Percentiles rank a stretch among this genome's conserved stretches.
phyloP scores from a whole-genome alignment of 2,888 invertebrate species.

The Aporophyla nigra region DNA sequence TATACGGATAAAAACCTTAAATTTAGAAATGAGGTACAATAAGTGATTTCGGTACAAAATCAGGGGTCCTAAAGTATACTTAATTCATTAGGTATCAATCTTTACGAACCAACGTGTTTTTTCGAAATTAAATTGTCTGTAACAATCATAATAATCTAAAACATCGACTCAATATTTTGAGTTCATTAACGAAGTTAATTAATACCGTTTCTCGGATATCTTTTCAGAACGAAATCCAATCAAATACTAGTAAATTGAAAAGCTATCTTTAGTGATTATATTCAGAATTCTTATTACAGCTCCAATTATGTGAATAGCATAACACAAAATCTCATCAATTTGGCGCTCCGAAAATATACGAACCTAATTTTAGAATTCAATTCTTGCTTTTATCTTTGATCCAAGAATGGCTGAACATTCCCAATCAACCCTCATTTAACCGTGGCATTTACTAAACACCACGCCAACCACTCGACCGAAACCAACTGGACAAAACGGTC shows the following conservation, averaged over 20 bases:
- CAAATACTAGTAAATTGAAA: conserved; percentile 27
- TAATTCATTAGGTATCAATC: neutral
- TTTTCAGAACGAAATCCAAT: conserved; percentile 15
- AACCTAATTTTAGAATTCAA: neutral
- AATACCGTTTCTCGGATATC: neutral
- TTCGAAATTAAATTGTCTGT: neutral
- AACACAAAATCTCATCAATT: neutral
- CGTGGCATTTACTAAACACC: conserved; percentile 40
- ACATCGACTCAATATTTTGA: neutral
- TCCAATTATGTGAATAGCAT: neutral
- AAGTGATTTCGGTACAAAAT: neutral
- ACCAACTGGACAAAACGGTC: conserved; percentile 51
- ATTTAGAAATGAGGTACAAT: neutral
- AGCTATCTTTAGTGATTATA: neutral
- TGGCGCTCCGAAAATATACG: neutral
- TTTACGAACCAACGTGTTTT: neutral
- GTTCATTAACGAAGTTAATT: neutral
- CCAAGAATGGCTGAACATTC: neutral
- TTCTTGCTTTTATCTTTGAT: conserved; percentile 19
- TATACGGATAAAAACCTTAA: too few relatives aligned
- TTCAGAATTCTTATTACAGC: neutral
- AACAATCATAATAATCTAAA: neutral
- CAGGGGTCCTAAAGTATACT: neutral
- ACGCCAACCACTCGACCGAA: conserved; percentile 36
- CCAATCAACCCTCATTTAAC: conserved; percentile 24